Evolutionary conservation across 2,888 invertebrate genomes (phyloP), one percentile per base, ranked within the genome.

Genomic region (Acanthosepion lycidas): DNA sequence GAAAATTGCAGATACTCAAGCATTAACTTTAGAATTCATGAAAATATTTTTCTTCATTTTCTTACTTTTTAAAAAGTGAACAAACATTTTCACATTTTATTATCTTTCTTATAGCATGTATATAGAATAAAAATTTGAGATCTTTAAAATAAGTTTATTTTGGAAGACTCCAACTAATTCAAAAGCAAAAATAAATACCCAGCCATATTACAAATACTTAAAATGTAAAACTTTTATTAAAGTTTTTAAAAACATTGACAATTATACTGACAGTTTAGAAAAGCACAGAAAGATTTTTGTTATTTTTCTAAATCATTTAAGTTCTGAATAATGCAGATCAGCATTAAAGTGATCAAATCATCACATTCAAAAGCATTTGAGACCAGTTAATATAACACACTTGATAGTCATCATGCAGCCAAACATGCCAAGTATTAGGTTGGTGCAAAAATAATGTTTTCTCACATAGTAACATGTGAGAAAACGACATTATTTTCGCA

Each of bases 1-100:
- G 95, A 95, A 94, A 94, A 94, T 92, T 78, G 28, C 53, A 91
- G 59, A 49, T 18, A 78, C 91, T 91, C 53, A 91, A 51, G 78
- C 49, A 94, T 91, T 94, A 53, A 91, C 91, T 53, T 78, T 48
- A 28, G n/a, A 93, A 93, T 49, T 93, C n/a, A 33, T 51, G 33
- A 26, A 20, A 51, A 55, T 8, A 55, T 4, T 33, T 49, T 42
- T 92, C 92, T 12, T 28, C 15, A 23, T 23, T n/a, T 78, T 18
- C n/a, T 78, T 78, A n/a, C n/a, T 78, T 78, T 78, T 78, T 5
- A 78, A 78, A 42, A 42, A 42, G 2, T 42, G 42, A 42, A n/a
- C n/a, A 33, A n/a, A 78, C n/a, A 78, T 33, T 78, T 9, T 33
- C 78, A 78, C 28, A 78, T n/a, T n/a, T 33, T 12, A 33, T 23